Evolutionary conservation across 2,113 vertebrate species (phyloP), one percentile per base, ranked within the genome.

Genomic region (Phaethornis superciliosus): DNA sequence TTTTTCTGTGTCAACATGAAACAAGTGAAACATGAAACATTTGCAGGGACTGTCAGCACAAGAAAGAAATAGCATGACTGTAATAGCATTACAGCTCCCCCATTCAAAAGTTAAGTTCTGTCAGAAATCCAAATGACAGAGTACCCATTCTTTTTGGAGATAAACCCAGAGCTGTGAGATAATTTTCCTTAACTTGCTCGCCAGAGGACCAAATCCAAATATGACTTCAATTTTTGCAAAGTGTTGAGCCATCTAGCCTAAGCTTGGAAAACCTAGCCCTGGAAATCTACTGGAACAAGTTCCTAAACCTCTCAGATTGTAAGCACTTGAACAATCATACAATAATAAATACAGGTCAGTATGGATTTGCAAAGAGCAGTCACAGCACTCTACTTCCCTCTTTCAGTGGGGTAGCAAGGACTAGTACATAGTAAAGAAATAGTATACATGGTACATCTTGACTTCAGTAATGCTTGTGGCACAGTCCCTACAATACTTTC

Each of bases 361-460:
- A 37, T 47, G 35, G 23, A 54, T 71, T 60, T 87, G 3, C 72
- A 35, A 64, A 79, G 35, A 85, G 9, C 16, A 87, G 9, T n/a
- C 26, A 60, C n/a, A 71, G 52, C 23, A 33, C 12, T 78, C 21
- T n/a, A 20, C 30, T 28, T 70, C 5, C 12, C 37, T 72, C 56
- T 56, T 56, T 84, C 58, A 71, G 5, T 16, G 14, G 40, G 12
- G 15, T 42, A 72, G 37, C 14, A 64, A 40, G 0, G 7, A 7
- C 23, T 56, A 49, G 13, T 30, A 26, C 33, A 15, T 21, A 47
- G 17, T 6, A 24, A 11, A 81, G 40, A 44, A 85, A 63, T 13
- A 71, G 32, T 15, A 78, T 19, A 13, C 19, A 27, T 0, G 5
- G 0, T 27, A 24, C 2, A 16, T 55, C 52, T 47, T 78, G 17